Conservation (phyloP, 2,113 vertebrate species). For the Heterochromis multidens region DNA sequence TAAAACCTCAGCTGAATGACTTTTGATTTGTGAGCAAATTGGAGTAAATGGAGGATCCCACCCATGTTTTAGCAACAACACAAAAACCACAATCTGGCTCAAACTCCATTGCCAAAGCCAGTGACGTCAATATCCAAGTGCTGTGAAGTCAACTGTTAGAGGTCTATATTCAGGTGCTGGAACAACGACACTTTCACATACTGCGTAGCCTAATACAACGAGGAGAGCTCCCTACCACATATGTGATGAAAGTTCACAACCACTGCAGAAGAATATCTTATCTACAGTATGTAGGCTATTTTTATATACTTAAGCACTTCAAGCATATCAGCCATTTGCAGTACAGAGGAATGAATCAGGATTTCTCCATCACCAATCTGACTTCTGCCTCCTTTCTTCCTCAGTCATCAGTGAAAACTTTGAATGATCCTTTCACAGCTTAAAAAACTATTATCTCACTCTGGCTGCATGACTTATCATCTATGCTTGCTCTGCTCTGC, state of each 20-base stretch:
- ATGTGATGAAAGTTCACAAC: neutral
- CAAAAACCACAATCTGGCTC: neutral
- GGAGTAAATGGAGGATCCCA: neutral
- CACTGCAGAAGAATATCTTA: neutral
- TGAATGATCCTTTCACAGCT: neutral
- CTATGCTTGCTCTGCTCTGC: neutral
- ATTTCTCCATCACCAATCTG: neutral
- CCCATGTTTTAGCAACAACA: neutral
- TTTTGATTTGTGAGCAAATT: neutral
- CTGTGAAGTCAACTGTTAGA: neutral
- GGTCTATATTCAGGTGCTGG: neutral
- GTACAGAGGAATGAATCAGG: neutral
- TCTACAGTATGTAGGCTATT: neutral
- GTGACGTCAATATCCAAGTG: neutral
- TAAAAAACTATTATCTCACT: neutral
- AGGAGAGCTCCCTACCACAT: neutral
- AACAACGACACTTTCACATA: neutral
- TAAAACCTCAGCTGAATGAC: neutral
- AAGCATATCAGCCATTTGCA: neutral
- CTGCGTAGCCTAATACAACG: neutral
- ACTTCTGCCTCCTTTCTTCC: neutral
- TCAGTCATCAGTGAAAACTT: neutral
- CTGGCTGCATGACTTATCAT: constrained; percentile 8
- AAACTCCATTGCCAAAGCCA: neutral
- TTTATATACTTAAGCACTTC: neutral